Conservation (phyloP, 2,797 vertebrate species). For the Cuniculus paca region DNA sequence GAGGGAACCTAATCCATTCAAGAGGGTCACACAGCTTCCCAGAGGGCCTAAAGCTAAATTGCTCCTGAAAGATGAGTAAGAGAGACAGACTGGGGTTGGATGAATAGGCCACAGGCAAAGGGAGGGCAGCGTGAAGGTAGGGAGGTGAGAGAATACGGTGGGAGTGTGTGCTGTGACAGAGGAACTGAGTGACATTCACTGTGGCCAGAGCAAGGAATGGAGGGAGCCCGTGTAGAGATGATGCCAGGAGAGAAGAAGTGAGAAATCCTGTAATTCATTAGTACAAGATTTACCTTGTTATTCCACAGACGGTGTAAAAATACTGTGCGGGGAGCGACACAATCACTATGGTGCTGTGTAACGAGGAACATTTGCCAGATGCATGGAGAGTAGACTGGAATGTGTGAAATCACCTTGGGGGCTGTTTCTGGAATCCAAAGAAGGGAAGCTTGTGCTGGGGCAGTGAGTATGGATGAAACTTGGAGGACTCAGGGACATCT, state of each 20-base stretch:
- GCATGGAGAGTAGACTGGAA: neutral
- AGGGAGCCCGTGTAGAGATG: neutral
- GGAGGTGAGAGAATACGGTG: neutral
- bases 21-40: neutral
- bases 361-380: neutral
- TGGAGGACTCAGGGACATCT: neutral
- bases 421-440: neutral
- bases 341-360: neutral
- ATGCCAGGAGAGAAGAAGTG: neutral
- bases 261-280: neutral
- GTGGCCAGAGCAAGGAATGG: neutral
- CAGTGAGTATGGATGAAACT: neutral
- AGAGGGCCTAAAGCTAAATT: neutral
- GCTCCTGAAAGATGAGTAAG: neutral
- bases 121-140: too few species aligned
- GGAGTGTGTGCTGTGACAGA: too few species aligned
- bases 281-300: neutral
- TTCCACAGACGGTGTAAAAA: neutral
- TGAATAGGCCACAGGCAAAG: neutral
- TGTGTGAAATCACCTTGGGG: neutral
- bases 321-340: neutral
- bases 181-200: too few species aligned
- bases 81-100: neutral
- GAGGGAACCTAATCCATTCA: neutral
- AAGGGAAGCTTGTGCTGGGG: neutral